Evolutionary conservation across 2,113 vertebrate genomes (phyloP).

Genomic region (Saccopteryx bilineata): DNA sequence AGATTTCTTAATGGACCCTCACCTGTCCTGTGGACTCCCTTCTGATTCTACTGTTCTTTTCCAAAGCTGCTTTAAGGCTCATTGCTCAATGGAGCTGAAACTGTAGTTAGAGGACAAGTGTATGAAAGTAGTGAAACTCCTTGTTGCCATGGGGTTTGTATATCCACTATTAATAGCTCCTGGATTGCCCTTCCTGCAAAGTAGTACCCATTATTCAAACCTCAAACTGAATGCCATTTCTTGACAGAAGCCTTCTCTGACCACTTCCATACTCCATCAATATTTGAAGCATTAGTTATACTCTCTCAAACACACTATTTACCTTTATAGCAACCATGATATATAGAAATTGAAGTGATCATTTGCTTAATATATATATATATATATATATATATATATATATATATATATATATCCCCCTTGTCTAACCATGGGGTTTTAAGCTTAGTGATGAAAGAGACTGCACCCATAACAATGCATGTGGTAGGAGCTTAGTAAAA

Average conservation of each 20-base stretch:
- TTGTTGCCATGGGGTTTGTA: background rate
- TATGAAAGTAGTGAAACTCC: background rate
- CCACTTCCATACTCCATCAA: background rate
- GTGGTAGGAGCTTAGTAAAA: background rate
- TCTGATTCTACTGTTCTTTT: conserved; percentile 13
- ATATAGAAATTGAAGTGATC: background rate
- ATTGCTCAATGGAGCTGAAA: background rate
- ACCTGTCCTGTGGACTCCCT: background rate
- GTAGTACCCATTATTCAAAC: background rate
- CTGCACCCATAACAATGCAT: background rate
- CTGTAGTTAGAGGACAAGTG: background rate
- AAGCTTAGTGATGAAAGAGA: background rate
- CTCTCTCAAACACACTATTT: conserved; percentile 24
- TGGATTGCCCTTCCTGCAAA: background rate
- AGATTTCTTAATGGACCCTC: background rate
- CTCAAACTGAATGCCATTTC: background rate
- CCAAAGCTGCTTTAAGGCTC: background rate
- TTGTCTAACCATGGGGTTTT: background rate
- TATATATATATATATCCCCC: background rate
- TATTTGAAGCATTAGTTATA: background rate
- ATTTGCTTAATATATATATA: background rate
- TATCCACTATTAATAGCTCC: background rate
- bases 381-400: too few relatives aligned
- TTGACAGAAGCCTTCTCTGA: background rate
- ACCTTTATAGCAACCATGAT: background rate